Conservation (phyloP, 2,888 invertebrate species). For the Xylocampa areola region DNA sequence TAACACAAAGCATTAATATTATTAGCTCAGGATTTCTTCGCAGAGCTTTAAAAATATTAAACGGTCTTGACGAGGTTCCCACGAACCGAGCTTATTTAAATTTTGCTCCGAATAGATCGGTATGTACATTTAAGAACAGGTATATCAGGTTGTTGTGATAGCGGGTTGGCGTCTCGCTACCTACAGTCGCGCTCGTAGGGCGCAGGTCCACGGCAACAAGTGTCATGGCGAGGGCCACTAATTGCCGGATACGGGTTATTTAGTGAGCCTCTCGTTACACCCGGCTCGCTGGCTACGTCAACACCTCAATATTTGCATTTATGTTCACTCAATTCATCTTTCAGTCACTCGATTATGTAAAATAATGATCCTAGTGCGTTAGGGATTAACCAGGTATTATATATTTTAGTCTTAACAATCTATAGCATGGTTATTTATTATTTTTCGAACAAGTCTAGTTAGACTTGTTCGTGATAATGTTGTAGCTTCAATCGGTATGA, state of each 20-base stretch:
- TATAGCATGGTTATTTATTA: too few species aligned
- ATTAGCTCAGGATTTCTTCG: too few species aligned
- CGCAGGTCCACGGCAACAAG: slow-evolving; percentile 46
- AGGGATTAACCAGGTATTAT: too few species aligned
- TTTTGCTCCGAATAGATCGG: slow-evolving; percentile 2
- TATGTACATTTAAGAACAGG: slow-evolving; percentile 8
- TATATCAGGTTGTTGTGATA: slow-evolving; percentile 10
- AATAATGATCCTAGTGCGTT: too few species aligned
- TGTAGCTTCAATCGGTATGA: too few species aligned
- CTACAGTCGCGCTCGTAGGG: slow-evolving; percentile 13
- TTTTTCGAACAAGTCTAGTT: too few species aligned
- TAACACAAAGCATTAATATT: too few species aligned
- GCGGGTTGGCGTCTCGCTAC: slow-evolving; percentile 9
- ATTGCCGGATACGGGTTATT: slow-evolving; percentile 45
- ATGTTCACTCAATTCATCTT: neutral
- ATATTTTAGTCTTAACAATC: too few species aligned
- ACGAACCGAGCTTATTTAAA: slow-evolving; percentile 2
- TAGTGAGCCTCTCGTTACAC: slow-evolving; percentile 11
- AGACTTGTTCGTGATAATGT: too few species aligned
- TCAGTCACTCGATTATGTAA: neutral
- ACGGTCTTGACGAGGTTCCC: too few species aligned
- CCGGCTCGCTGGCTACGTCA: neutral
- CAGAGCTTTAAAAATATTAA: too few species aligned
- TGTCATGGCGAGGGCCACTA: slow-evolving; percentile 39
- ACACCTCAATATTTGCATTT: slow-evolving; percentile 2